Evolutionary conservation across 2,113 vertebrate genomes (phyloP), one percentile per base, ranked within the genome.

Genomic region (Cyprinodon variegatus): DNA sequence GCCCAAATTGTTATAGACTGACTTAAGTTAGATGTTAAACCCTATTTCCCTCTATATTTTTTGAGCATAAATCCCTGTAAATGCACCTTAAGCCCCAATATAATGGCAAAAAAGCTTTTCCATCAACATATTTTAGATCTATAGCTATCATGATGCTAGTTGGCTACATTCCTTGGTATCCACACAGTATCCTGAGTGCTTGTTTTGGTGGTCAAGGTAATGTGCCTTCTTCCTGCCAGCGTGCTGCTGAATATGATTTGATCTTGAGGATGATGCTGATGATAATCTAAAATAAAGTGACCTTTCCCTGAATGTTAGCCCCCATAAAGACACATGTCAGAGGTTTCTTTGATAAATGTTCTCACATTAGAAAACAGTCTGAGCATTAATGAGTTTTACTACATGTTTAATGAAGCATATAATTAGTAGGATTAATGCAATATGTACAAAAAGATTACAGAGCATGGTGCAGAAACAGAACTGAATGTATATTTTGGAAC

Each of bases 91-190:
- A 73, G 40, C 79, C 68, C 66, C 59, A 29, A 36, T 70, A 40
- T 74, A 66, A 53, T 43, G 29, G 20, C 62, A 70, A 64, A 61
- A 65, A 2, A 59, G 73, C 62, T 70, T 67, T 15, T 70, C 73
- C 61, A 43, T 71, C 67, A 45, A 68, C 67, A 68, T 43, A 59
- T 64, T 64, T 40, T 22, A 77, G 50, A 40, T 43, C 3, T 65
- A 0, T 37, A 61, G 86, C 63, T 68, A 65, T 50, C 70, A 69
- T 74, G 75, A 59, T 87, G 78, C 84, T 88, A 86, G 84, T 83
- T 92, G 94, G 93, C 92, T 93, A 93, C 94, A 94, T 94, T 93
- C 91, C 93, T 91, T 90, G 86, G 89, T 90, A 83, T 81, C 90
- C 88, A 88, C 78, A 85, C 64, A 85, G 81, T 91, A 91, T 90